Base-by-base conservation (phyloP, 2,888 invertebrate genomes). In the Reticulitermes lucifugus region DNA sequence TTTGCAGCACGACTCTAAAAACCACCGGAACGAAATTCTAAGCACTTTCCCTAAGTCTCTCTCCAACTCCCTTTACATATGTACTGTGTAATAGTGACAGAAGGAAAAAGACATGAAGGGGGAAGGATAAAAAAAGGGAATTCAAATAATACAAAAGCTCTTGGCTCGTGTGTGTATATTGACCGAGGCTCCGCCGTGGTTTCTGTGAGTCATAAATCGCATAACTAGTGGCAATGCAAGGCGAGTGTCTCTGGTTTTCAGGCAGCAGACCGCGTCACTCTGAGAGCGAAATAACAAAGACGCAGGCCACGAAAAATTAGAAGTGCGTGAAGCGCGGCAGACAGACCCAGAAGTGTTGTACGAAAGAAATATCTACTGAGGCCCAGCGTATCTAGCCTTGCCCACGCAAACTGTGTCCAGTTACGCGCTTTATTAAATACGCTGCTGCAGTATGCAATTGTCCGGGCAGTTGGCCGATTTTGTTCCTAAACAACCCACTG, bases 1-100 rank as follows among this genome's bases (percentile, higher is more conserved):
- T 83, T 85, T 83, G 70, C 55, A 83, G 79, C 83, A 83, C 83
- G 79, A 83, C 46, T 35, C 79, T 83, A 83, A 83, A 85, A 85
- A 83, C 83, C 82, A 79, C 77, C 43, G 65, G 77, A 82, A 85
- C 70, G 82, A 59, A 83, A 83, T 70, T 83, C 75, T 70, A 81
- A 70, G 70, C 70, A 81, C 81, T 70, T 25, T 41, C 22, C 9
- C 60, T 80, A 80, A 80, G 80, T 80, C 60, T 80, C 80, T 55
- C 60, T 35, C 12, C 80, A 70, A n/a, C 65, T 46, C 81, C 43
- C 46, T 77, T 77, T 77, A 77, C 22, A 41, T 77, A 77, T 46
- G 46, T 77, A 77, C 43, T 41, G 22, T 77, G 77, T 43, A 77
- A 46, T 77, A 43, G 46, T 77, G 65, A 70, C 21, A 81, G 65